phyloP scores from a whole-genome alignment of 2,797 vertebrate genomes.

The Acomys russatus region DNA sequence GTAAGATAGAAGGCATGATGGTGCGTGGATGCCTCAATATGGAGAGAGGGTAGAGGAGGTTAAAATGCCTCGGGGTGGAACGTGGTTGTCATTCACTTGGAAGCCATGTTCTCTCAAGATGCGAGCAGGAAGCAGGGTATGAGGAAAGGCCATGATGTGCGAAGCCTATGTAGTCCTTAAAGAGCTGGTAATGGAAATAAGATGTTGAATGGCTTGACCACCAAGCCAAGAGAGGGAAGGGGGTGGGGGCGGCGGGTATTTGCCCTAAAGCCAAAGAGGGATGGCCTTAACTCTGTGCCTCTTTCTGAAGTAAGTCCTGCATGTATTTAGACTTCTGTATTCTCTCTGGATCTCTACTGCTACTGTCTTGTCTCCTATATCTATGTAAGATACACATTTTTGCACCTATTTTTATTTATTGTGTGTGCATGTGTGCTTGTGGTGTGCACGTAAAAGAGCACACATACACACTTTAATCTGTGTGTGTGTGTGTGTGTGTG shows the following conservation, averaged over 20 bases:
- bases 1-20: not conserved
- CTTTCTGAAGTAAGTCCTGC: not conserved
- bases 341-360: not conserved
- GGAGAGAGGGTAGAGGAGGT: not conserved
- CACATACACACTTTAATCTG: no score
- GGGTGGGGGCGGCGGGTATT: rapidly evolving
- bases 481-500: not conserved
- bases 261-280: not conserved
- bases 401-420: not conserved
- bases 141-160: not conserved
- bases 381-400: not conserved
- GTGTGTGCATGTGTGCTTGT: not conserved
- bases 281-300: not conserved
- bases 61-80: not conserved
- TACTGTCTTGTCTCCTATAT: not conserved
- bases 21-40: no score
- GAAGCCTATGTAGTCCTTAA: not conserved
- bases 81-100: not conserved
- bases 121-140: not conserved
- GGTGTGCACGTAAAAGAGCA: not conserved
- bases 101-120: not conserved
- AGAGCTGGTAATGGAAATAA: not conserved
- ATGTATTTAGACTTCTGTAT: not conserved
- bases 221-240: no score
- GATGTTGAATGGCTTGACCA: not conserved